Base-by-base conservation (phyloP, 1,140 invertebrate genomes). In the Bombyx mandarina region DNA sequence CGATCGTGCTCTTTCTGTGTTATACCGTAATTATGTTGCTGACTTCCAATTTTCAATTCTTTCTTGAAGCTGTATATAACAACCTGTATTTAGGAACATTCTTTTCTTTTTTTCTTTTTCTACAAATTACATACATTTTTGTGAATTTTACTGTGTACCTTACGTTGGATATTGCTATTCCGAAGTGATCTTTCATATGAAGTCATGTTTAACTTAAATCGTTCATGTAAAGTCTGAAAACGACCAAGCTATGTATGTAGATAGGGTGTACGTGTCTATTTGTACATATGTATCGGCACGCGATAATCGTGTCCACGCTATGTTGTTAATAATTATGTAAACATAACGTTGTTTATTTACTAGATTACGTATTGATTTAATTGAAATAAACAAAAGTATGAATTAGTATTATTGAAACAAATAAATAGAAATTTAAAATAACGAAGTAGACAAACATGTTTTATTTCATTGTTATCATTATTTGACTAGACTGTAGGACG, bases 311-410 rank as follows among this genome's bases (percentile, higher is more conserved):
- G 64, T 76, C 69, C 74, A 74, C 57, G 77, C 68, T 67, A 74
- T 72, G 75, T 80, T 83, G 72, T 75, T 75, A 71, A 66, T 71
- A 7, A 74, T 65, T 62, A 66, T 72, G 69, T 75, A 69, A 76
- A 75, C 74, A 71, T 77, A 72, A 69, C 74, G 78, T 86, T 86
- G 75, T 81, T 79, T 75, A 75, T 73, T 79, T 68, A 74, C 57
- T 83, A 83, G 73, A 77, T 63, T 64, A 61, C 68, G 66, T 75
- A 66, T 67, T 72, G 63, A 68, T 66, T 48, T 42, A n/a, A 63
- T 68, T 65, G 69, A 68, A 66, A 73, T 57, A 60, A 69, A 65
- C 57, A 68, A 57, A 68, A 68, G 52, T 75, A 64, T 79, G 26
- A 35, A 35, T 35, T 35, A 35, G 12, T 18, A 18, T 18, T 18